Evolutionary conservation across 2,113 vertebrate genomes (phyloP).

Genomic region (Cheirogaleus medius): DNA sequence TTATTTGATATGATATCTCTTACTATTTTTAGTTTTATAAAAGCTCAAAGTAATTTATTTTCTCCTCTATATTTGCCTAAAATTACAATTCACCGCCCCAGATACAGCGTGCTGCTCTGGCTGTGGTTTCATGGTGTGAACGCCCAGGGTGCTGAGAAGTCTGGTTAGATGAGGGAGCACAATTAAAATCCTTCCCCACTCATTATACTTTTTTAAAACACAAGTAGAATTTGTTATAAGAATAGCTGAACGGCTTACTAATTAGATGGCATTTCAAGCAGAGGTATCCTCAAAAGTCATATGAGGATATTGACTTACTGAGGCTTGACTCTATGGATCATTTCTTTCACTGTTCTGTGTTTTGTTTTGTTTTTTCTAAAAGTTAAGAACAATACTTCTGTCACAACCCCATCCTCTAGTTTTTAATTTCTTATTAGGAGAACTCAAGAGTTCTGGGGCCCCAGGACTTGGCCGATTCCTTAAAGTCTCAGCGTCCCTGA

Average conservation of each 20-base stretch:
- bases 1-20: not conserved
- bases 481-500: not conserved
- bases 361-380: not conserved
- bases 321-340: not conserved
- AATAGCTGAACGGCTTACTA: not conserved
- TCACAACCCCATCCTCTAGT: not conserved
- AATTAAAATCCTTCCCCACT: not conserved
- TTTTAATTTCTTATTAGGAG: not conserved
- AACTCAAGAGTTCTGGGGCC: not conserved
- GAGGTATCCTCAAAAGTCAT: no score
- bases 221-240: not conserved
- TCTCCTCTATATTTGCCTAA: not conserved
- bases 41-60: not conserved
- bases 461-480: not conserved
- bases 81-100: not conserved
- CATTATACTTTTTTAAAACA: not conserved
- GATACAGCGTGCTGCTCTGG: not conserved
- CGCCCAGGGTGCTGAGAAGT: not conserved
- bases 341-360: not conserved
- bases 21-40: not conserved
- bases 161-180: fast-evolving
- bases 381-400: not conserved
- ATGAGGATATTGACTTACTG: not conserved
- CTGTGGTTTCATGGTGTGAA: not conserved
- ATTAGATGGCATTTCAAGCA: not conserved